Conservation (phyloP, 2,888 invertebrate genomes). For the Sialis fuliginosa region DNA sequence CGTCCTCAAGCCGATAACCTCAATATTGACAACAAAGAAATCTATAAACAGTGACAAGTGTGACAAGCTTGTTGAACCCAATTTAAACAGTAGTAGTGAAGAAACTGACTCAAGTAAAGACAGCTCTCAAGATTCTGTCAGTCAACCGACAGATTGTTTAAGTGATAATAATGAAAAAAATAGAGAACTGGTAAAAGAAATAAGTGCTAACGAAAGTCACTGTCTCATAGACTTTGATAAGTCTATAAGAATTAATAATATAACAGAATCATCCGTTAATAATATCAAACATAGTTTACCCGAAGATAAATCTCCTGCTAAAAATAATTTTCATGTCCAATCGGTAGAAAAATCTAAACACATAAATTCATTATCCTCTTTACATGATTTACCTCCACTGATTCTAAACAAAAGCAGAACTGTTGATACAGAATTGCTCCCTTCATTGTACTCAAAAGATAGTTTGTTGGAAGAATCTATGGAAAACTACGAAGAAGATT, state of each 20-base stretch:
- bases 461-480: conserved; percentile 16
- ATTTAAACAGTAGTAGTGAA: neutral
- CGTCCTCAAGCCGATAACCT: conserved; percentile 4
- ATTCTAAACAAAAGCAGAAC: conserved; percentile 17
- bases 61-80: neutral
- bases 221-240: no score
- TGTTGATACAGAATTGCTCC: conserved; percentile 18
- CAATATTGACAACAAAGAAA: conserved; percentile 1
- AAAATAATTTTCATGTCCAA: neutral
- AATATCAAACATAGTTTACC: neutral
- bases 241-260: no score
- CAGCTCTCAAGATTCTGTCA: neutral
- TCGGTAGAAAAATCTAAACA: neutral
- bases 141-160: neutral
- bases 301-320: neutral
- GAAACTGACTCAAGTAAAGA: neutral
- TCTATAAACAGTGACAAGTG: neutral
- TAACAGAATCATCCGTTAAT: neutral
- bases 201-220: neutral
- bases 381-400: conserved; percentile 20
- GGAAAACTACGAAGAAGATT: conserved; percentile 24
- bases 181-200: neutral
- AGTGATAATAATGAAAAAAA: neutral
- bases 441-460: conserved; percentile 22
- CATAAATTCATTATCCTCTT: conserved; percentile 15